Evolutionary conservation across 2,113 vertebrate genomes (phyloP).

Genomic region (Heliornis fulica): DNA sequence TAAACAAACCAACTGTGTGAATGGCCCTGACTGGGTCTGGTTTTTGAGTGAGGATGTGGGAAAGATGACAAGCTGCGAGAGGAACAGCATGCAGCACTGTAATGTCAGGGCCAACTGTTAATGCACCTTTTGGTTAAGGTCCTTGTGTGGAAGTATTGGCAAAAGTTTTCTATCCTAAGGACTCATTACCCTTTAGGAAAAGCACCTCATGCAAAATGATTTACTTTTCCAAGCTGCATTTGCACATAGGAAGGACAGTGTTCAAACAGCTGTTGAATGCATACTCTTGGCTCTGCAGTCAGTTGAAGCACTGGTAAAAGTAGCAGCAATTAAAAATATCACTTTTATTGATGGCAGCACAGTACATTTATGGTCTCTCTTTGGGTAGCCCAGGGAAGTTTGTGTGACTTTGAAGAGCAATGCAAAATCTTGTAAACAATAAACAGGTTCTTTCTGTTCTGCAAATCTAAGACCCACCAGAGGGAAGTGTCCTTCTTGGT

Average conservation of each 20-base stretch:
- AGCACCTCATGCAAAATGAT: not conserved
- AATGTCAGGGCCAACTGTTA: not conserved
- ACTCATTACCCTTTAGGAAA: not conserved
- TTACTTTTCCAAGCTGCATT: not conserved
- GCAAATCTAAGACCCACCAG: not conserved
- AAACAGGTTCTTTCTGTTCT: not conserved
- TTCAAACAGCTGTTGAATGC: not conserved
- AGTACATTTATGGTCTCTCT: not conserved
- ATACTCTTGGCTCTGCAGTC: not conserved
- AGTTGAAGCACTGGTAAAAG: not conserved
- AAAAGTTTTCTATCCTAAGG: not conserved
- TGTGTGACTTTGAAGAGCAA: not conserved
- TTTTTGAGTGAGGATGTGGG: not conserved
- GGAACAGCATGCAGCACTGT: not conserved
- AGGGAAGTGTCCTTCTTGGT: not conserved
- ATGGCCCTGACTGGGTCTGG: not conserved
- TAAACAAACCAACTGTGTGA: not conserved
- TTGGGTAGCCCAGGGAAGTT: not conserved
- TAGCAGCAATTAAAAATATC: not conserved
- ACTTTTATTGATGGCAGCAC: not conserved
- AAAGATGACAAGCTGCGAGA: not conserved
- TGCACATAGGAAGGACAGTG: not conserved
- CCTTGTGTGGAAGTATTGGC: not conserved
- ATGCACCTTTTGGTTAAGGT: not conserved
- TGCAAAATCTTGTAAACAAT: not conserved